A percentile compares a stretch with the other conserved stretches of the same genome.
Conservation (phyloP, 1,140 invertebrate genomes). For the Nixonia krombeini region DNA sequence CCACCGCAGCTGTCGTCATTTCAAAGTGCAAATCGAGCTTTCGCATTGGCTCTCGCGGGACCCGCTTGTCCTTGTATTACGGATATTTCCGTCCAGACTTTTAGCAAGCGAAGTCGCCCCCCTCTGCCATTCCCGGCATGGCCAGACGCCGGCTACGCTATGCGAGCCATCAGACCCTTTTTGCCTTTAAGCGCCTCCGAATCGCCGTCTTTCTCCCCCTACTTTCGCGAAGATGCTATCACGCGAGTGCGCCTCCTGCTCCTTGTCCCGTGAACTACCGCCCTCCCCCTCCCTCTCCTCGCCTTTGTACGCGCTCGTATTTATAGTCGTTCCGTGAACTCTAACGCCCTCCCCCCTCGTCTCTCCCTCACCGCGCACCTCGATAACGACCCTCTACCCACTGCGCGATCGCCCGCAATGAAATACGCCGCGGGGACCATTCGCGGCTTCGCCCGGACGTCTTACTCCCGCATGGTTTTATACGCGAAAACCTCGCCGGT, state of each 20-base stretch:
- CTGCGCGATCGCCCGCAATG: background rate
- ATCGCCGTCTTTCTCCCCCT: conserved; percentile 9
- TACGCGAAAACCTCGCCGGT: background rate
- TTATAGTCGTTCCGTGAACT: background rate
- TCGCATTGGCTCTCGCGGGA: conserved; percentile 17
- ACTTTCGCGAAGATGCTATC: conserved; percentile 6
- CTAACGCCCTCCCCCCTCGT: no score
- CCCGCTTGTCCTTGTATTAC: conserved; percentile 63
- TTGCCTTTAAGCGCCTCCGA: conserved; percentile 38
- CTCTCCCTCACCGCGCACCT: background rate
- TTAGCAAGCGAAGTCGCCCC: conserved; percentile 61
- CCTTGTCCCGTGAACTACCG: no score
- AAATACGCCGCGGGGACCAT: no score
- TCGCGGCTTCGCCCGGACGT: no score
- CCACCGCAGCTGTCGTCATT: no score
- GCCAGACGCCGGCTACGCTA: conserved; percentile 63
- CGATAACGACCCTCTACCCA: background rate
- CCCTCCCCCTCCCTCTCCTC: background rate
- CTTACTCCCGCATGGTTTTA: background rate
- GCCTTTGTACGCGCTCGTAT: conserved; percentile 3
- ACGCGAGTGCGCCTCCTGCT: background rate
- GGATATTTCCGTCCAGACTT: conserved; percentile 67
- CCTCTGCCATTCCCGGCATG: conserved; percentile 64
- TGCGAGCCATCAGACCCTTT: conserved; percentile 56
- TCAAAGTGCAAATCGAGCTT: no score